Percentiles rank a stretch among this genome's conserved stretches.
phyloP scores from a whole-genome alignment of 2,113 vertebrate species.

The Epinephelus lanceolatus region DNA sequence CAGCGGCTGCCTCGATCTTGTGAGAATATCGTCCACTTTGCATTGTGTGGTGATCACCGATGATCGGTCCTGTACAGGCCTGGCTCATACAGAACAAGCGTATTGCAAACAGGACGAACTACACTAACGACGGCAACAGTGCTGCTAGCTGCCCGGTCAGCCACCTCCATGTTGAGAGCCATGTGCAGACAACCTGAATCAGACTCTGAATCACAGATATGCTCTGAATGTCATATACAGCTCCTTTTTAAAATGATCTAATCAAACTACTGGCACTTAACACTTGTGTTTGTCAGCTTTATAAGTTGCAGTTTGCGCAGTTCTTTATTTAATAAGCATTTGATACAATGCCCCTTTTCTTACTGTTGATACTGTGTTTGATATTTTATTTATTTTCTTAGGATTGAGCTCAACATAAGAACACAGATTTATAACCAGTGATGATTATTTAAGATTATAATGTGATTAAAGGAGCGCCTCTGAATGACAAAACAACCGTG shows the following conservation, averaged over 20 bases:
- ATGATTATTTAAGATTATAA: constrained; percentile 31
- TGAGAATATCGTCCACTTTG: too few relatives aligned
- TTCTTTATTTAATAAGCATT: constrained; percentile 49
- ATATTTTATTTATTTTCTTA: constrained; percentile 72
- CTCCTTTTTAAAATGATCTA: neutral
- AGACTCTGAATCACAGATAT: too few relatives aligned
- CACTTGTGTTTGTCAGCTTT: constrained; percentile 17
- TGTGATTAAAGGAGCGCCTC: neutral
- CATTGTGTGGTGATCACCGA: too few relatives aligned
- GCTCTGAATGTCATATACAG: too few relatives aligned
- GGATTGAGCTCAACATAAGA: constrained; percentile 9
- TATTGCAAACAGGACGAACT: too few relatives aligned
- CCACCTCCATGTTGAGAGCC: too few relatives aligned
- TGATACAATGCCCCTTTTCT: constrained; percentile 46
- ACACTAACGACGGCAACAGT: too few relatives aligned
- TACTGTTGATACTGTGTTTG: constrained; percentile 51
- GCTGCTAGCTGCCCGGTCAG: too few relatives aligned
- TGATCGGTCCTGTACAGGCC: too few relatives aligned
- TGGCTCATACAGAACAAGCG: too few relatives aligned
- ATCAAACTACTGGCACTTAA: constrained; percentile 8
- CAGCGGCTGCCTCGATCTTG: too few relatives aligned
- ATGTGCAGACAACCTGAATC: too few relatives aligned
- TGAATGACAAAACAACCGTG: constrained; percentile 4
- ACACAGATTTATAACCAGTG: constrained; percentile 26
- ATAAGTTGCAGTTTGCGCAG: neutral